Evolutionary conservation across 1,140 invertebrate genomes (phyloP).

Genomic region (Hypsibius dujardini): DNA sequence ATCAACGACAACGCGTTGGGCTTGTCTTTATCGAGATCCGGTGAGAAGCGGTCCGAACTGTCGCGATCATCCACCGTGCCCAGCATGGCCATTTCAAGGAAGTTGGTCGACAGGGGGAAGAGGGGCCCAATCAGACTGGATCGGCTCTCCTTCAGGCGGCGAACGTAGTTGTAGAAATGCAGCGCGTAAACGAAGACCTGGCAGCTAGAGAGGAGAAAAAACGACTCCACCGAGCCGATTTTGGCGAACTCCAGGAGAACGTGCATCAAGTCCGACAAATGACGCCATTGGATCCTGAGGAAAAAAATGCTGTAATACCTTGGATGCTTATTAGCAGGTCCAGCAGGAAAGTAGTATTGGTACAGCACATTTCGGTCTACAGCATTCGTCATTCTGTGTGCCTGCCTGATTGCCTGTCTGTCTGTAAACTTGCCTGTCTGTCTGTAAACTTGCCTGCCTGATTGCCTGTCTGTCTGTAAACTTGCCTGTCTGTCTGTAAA

Average conservation of each 20-base stretch:
- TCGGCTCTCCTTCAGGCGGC: slow-evolving; percentile 1
- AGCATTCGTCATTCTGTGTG: too few relatives aligned
- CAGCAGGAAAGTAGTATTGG: too few relatives aligned
- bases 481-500: too few relatives aligned
- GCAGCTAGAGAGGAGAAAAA: neutral
- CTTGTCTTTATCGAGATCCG: slow-evolving; percentile 14
- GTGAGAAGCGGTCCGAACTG: slow-evolving; percentile 15
- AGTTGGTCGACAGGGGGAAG: neutral
- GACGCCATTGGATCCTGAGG: neutral
- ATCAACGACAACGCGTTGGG: neutral
- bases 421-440: too few relatives aligned
- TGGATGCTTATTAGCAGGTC: neutral
- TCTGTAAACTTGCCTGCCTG: too few relatives aligned
- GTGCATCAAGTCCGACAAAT: neutral
- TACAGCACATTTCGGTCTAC: too few relatives aligned
- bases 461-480: too few relatives aligned
- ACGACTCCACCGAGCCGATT: neutral
- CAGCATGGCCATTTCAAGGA: slow-evolving; percentile 15
- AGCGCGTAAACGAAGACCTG: neutral
- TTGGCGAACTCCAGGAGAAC: slow-evolving; percentile 9
- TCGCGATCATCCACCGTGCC: neutral
- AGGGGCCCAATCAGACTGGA: neutral
- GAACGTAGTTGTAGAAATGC: slow-evolving; percentile 4
- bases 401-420: too few relatives aligned
- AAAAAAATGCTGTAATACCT: neutral